Percentiles rank a stretch among this genome's conserved stretches.
These are phyloP conservation scores for Callocephalon fimbriatum DNA, from an alignment of 2,113 vertebrate genomes.

Conservation along the genomic window DNA sequence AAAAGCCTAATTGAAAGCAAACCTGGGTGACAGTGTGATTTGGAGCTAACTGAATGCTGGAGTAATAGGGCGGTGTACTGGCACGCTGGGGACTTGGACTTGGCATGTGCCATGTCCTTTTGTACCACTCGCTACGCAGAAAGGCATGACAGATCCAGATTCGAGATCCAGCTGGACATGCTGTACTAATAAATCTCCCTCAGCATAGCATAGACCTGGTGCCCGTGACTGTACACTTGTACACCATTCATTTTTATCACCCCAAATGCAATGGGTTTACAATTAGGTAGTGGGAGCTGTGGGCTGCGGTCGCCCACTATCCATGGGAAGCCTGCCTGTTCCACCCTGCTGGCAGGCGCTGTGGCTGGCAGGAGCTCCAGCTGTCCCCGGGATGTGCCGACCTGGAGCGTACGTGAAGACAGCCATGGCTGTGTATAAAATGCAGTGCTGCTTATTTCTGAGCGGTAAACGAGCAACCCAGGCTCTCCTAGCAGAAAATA, in stretches of 20 bases:
- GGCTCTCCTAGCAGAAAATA: background rate
- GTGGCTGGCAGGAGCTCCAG: background rate
- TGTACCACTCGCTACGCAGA: background rate
- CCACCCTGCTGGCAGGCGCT: background rate
- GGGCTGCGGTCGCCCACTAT: background rate
- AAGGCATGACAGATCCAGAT: background rate
- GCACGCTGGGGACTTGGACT: background rate
- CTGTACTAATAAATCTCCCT: background rate
- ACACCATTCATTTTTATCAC: background rate
- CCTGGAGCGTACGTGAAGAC: background rate
- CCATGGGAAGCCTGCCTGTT: background rate
- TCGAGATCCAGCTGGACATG: background rate
- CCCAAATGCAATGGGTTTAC: fast-evolving
- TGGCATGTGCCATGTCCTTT: background rate
- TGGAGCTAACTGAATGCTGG: background rate
- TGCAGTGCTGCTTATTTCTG: background rate
- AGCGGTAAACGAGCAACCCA: background rate
- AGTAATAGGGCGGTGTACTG: background rate
- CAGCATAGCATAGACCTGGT: background rate
- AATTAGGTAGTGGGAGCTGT: background rate
- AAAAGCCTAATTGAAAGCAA: background rate
- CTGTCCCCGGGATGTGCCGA: fast-evolving
- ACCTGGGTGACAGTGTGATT: background rate
- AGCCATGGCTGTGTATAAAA: background rate
- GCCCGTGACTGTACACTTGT: background rate